Conservation (phyloP, 35 echinoderm and acorn worm species). For the Heliocidaris tuberculata region DNA sequence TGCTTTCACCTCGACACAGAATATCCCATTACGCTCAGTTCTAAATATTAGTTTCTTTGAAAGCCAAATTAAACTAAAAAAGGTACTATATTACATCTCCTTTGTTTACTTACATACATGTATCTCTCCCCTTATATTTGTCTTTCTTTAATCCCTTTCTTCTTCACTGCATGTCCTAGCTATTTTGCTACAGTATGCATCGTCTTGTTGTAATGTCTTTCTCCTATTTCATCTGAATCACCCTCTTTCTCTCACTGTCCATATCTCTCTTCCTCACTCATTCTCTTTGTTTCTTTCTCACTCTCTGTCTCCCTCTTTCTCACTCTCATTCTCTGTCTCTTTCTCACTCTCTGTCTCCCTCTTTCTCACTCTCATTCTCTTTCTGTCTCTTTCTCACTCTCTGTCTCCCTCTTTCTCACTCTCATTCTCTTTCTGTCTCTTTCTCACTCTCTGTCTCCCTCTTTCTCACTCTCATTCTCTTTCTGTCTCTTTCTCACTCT, state of each 20-base stretch:
- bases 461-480: neutral
- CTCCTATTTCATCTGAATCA: neutral
- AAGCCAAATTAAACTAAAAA: neutral
- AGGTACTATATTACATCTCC: neutral
- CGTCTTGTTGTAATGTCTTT: neutral
- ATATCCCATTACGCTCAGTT: neutral
- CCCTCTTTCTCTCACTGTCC: neutral
- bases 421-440: too few species aligned
- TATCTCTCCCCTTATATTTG: too few species aligned
- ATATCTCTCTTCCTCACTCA: neutral
- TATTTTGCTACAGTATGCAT: neutral
- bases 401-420: neutral
- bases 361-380: neutral
- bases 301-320: neutral
- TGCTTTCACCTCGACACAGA: neutral
- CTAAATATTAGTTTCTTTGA: neutral
- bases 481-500: neutral
- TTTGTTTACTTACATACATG: neutral
- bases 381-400: neutral
- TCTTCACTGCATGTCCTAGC: neutral
- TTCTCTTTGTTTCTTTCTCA: neutral
- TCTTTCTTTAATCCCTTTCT: neutral
- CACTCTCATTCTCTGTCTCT: neutral
- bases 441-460: neutral
- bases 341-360: neutral